A percentile compares a stretch with the other conserved stretches of the same genome.
Conservation (phyloP, 23 tunicate species). For the Diplosoma virens region DNA sequence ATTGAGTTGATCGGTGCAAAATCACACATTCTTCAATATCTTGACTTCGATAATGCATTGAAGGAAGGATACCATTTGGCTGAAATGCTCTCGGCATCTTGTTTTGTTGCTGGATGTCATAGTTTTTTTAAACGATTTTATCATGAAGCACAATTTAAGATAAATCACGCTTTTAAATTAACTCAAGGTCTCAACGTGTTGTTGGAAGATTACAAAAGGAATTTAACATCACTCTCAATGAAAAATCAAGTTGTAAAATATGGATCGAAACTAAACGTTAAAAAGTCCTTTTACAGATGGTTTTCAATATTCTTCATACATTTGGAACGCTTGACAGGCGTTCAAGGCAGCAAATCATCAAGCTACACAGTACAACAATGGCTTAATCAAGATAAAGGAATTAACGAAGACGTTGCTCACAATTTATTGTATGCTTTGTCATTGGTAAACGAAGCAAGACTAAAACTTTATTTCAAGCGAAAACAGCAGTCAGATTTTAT, state of each 20-base stretch:
- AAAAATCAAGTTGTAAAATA: neutral
- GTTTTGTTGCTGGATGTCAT: neutral
- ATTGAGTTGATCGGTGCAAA: slow-evolving; percentile 21
- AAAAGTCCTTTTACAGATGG: neutral
- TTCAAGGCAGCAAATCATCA: neutral
- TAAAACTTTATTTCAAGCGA: neutral
- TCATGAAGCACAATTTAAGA: neutral
- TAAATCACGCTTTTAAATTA: neutral
- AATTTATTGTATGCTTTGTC: neutral
- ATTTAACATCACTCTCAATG: neutral
- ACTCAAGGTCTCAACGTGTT: neutral
- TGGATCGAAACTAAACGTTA: neutral
- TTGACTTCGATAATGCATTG: neutral
- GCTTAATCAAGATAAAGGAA: neutral
- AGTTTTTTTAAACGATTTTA: neutral
- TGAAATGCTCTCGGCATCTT: neutral
- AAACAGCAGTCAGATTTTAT: neutral
- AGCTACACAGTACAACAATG: neutral
- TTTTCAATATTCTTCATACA: neutral
- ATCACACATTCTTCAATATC: neutral
- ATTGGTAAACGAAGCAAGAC: neutral
- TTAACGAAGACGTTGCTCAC: neutral
- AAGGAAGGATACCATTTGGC: slow-evolving; percentile 7
- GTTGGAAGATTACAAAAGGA: neutral
- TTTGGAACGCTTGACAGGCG: neutral